These are phyloP conservation scores for Alethe castanea DNA, from an alignment of 2,113 vertebrate species.

Conservation along the genomic window DNA sequence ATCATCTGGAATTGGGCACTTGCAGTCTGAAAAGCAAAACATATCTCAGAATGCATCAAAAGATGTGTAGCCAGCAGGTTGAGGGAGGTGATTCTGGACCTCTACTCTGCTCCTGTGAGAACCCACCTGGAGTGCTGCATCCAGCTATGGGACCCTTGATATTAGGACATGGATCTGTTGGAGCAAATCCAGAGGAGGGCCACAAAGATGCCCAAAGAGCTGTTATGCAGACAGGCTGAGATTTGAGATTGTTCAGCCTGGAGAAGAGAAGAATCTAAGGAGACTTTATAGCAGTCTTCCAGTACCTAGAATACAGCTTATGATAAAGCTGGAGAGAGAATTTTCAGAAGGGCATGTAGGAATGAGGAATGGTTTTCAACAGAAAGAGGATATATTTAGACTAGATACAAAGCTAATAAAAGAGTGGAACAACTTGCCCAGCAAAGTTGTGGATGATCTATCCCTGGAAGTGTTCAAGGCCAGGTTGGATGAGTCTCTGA, in stretches of 20 bases:
- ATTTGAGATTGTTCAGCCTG: background rate
- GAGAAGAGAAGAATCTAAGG: background rate
- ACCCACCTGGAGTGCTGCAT: background rate
- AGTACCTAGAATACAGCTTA: no score
- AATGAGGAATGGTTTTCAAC: rapidly evolving
- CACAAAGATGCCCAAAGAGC: background rate
- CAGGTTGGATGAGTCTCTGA: background rate
- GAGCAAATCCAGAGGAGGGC: background rate
- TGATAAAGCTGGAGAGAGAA: background rate
- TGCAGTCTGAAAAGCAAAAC: background rate
- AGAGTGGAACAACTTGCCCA: background rate
- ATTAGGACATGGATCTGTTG: no score
- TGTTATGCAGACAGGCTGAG: background rate
- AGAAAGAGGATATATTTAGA: background rate
- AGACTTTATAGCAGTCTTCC: background rate
- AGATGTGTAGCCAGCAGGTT: background rate
- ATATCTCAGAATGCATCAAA: background rate
- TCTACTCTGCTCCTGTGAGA: background rate
- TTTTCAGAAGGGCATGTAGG: background rate
- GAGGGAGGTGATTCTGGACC: background rate
- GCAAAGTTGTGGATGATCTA: background rate
- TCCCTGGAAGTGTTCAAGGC: background rate
- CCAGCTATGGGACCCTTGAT: background rate
- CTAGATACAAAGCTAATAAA: background rate
- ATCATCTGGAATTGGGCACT: background rate